phyloP scores from a whole-genome alignment of 2,888 invertebrate species.

The Cylloceria caligata region DNA sequence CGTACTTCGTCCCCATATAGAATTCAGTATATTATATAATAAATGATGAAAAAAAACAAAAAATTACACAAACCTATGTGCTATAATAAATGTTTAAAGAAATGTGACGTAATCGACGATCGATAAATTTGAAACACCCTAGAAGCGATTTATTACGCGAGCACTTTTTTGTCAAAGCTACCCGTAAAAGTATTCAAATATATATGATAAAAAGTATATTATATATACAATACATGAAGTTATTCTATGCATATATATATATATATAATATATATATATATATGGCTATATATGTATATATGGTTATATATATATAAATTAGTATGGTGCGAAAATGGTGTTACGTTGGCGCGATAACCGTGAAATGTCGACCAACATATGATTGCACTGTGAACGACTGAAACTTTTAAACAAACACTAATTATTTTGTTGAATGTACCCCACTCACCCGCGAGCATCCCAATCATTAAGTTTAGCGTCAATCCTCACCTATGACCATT shows the following conservation, averaged over 20 bases:
- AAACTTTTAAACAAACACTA: constrained; percentile 68
- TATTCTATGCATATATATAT: constrained; percentile 65
- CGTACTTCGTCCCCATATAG: constrained; percentile 70
- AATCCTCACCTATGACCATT: constrained; percentile 69
- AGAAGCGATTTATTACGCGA: constrained; percentile 67
- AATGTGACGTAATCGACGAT: constrained; percentile 55
- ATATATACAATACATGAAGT: constrained; percentile 65
- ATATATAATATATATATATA: constrained; percentile 61
- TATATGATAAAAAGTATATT: constrained; percentile 68
- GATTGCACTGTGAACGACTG: constrained; percentile 73
- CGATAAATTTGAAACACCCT: constrained; percentile 62
- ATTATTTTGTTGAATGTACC: constrained; percentile 70
- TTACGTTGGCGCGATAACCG: constrained; percentile 52
- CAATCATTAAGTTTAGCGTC: constrained; percentile 69
- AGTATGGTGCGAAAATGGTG: constrained; percentile 67
- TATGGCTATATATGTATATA: constrained; percentile 60
- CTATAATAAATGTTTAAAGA: constrained; percentile 67
- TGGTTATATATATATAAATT: constrained; percentile 56
- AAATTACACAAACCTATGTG: constrained; percentile 55
- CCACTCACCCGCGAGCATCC: constrained; percentile 39
- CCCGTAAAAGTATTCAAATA: constrained; percentile 71
- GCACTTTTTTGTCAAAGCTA: constrained; percentile 71
- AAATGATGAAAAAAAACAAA: constrained; percentile 40
- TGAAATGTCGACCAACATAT: constrained; percentile 56
- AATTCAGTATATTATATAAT: constrained; percentile 68